Percentiles rank a stretch among this genome's conserved stretches.
Evolutionary conservation across 2,888 invertebrate species (phyloP).

Genomic region (Calliphora vomitoria): DNA sequence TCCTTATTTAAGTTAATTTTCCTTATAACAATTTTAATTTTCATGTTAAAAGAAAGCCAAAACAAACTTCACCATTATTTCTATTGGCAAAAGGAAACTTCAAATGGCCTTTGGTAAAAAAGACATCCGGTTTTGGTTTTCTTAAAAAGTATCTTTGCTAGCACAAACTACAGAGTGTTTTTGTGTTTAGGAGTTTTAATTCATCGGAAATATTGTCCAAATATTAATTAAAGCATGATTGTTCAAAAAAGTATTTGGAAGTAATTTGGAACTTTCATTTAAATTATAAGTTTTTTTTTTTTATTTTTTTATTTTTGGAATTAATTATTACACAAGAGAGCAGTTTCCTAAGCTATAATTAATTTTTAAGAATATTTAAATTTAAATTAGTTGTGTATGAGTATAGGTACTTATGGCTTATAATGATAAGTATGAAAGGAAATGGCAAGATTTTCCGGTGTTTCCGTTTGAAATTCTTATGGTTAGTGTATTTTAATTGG

Average conservation of each 20-base stretch:
- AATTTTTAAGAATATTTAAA: no score
- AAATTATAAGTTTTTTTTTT: not conserved
- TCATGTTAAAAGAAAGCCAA: not conserved
- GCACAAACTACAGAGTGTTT: not conserved
- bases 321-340: no score
- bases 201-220: constrained; percentile 20
- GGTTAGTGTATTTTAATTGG: not conserved
- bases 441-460: not conserved
- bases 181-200: constrained; percentile 15
- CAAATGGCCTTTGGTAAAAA: constrained; percentile 27
- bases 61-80: not conserved
- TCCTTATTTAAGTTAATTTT: not conserved
- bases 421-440: not conserved
- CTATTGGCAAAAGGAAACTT: constrained; percentile 13
- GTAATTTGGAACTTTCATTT: not conserved
- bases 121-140: not conserved
- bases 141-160: not conserved
- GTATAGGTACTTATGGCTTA: not conserved
- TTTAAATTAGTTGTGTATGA: no score
- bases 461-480: not conserved
- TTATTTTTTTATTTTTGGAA: no score
- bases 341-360: no score
- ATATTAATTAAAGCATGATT: constrained; percentile 35
- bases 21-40: not conserved
- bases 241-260: not conserved